These are phyloP conservation scores for Aleadryas rufinucha DNA, from an alignment of 2,113 vertebrate species.

Conservation along the genomic window DNA sequence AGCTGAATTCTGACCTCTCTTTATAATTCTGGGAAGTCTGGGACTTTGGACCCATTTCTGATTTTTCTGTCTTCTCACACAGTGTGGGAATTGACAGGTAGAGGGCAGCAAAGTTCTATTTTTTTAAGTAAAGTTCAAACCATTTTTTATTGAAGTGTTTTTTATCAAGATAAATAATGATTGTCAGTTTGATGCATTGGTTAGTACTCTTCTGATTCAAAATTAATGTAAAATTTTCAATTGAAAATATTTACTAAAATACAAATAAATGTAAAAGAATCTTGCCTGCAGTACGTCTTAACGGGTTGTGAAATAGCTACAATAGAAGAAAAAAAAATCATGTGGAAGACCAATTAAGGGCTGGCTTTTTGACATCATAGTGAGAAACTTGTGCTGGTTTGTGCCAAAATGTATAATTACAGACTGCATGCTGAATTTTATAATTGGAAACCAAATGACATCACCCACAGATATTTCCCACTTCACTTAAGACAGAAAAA, in stretches of 20 bases:
- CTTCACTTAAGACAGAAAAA: background rate
- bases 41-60: background rate
- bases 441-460: background rate
- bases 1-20: background rate
- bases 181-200: background rate
- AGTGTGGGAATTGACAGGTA: slow-evolving; percentile 37
- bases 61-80: background rate
- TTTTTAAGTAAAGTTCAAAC: background rate
- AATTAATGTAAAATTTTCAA: background rate
- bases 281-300: background rate
- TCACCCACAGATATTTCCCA: background rate
- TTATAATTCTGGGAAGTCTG: background rate
- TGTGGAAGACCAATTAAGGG: background rate
- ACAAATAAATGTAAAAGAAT: background rate
- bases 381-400: background rate
- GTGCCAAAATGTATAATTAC: background rate
- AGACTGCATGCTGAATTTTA: background rate
- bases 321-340: background rate
- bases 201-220: background rate
- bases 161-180: background rate
- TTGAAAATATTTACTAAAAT: background rate
- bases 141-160: background rate
- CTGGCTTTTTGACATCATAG: background rate
- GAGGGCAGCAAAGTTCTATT: slow-evolving; percentile 73
- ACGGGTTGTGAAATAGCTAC: background rate